Evolutionary conservation across 2,113 vertebrate genomes (phyloP), one percentile per base, ranked within the genome.

Genomic region (Brienomyrus brachyistius): DNA sequence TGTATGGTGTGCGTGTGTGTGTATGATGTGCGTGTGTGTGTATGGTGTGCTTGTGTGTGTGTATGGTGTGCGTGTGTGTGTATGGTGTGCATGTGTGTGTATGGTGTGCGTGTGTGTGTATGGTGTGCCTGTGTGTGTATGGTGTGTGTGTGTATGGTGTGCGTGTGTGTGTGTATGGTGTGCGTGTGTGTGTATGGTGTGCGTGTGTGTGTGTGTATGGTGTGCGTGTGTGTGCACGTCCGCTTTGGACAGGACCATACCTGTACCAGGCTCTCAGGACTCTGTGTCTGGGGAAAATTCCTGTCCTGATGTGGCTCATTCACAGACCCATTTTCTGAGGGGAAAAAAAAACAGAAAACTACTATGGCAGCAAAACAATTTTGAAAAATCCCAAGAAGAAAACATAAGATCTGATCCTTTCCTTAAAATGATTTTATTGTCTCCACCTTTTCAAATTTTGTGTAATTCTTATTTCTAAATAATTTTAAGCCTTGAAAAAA

Each of bases 241-340:
- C 5, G 89, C 90, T 91, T 17, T 35, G 59, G 51, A 80, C 91
- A 91, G 87, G 91, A 90, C 70, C 56, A 51, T 89, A 90, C 70
- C 17, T 91, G 62, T 91, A 94, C 94, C 94, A 94, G 92, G 77
- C 48, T 89, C 83, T 89, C 92, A n/a, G 90, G 15, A 52, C 85
- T 89, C 83, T 89, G 92, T 35, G 88, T 82, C 13, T 43, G 85
- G 70, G 52, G 45, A 9, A 86, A 89, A 90, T 88, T 92, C 91
- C 91, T 92, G 27, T 90, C 88, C 47, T 74, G 88, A 82, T 77
- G 85, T 70, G 89, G 82, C 2, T 94, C 93, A 89, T 89, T 93
- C 92, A 90, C 89, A 89, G 83, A 90, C 82, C 90, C 92, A 88
- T 94, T 94, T 47, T 95, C 95, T 95, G 88, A 62, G 62, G 62